Evolutionary conservation across 2,113 vertebrate species (phyloP).

Genomic region (Columba livia): DNA sequence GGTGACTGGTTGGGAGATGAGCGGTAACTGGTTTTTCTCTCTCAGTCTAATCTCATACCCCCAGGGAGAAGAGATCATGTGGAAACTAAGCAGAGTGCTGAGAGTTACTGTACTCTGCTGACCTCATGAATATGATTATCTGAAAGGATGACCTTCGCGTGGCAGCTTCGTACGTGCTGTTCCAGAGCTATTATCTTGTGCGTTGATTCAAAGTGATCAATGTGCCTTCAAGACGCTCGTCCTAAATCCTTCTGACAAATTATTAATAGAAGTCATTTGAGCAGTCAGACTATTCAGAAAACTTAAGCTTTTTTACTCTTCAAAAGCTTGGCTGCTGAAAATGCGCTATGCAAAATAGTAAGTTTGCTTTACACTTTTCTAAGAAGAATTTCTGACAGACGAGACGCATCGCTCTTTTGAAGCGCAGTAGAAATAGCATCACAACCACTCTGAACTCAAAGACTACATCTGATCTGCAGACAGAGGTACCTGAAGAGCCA

Average conservation of each 20-base stretch:
- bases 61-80: neutral
- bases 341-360: neutral
- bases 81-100: constrained; percentile 28
- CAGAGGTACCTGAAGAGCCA: neutral
- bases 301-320: neutral
- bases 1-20: neutral
- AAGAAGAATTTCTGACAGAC: neutral
- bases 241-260: constrained; percentile 22
- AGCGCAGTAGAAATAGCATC: neutral
- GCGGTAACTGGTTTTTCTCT: neutral
- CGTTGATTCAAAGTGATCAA: neutral
- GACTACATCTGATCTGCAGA: neutral
- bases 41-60: neutral
- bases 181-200: neutral
- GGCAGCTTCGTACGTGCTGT: neutral
- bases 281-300: neutral
- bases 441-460: accelerated
- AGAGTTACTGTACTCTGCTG: constrained; percentile 3
- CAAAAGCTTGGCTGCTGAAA: neutral
- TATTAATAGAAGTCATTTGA: constrained; percentile 23
- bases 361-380: neutral
- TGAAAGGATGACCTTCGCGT: neutral
- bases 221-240: constrained; percentile 26
- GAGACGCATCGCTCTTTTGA: neutral
- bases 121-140: constrained; percentile 31